Percentiles rank a stretch among this genome's conserved stretches.
Evolutionary conservation across 2,113 vertebrate genomes (phyloP).

Genomic region (Prochilodus magdalenae): DNA sequence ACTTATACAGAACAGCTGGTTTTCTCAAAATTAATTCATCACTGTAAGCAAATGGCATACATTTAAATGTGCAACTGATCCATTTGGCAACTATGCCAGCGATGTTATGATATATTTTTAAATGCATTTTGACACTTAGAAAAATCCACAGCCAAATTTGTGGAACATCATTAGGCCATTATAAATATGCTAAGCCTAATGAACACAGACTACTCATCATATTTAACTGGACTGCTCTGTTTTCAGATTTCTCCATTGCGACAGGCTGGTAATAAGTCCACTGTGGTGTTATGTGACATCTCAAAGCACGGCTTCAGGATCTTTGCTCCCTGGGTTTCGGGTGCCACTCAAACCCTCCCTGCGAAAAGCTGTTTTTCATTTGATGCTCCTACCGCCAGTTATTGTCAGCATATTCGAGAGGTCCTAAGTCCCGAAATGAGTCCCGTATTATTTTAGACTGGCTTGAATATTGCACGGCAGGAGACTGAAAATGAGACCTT

Average conservation of each 20-base stretch:
- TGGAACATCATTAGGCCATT: slow-evolving; percentile 29
- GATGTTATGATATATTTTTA: slow-evolving; percentile 50
- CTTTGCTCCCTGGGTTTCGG: slow-evolving; percentile 66
- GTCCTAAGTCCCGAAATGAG: slow-evolving; percentile 81
- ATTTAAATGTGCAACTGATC: slow-evolving; percentile 47
- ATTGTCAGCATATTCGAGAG: slow-evolving; percentile 81
- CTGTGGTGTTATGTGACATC: slow-evolving; percentile 70
- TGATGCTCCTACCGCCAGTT: slow-evolving; percentile 76
- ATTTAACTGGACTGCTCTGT: slow-evolving; percentile 21
- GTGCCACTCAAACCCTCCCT: slow-evolving; percentile 67
- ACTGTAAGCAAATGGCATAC: slow-evolving; percentile 45
- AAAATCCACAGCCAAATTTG: slow-evolving; percentile 40
- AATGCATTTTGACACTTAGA: slow-evolving; percentile 40
- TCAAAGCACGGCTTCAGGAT: slow-evolving; percentile 69
- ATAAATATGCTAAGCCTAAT: slow-evolving; percentile 24
- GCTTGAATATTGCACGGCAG: slow-evolving; percentile 80
- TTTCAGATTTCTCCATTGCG: slow-evolving; percentile 10
- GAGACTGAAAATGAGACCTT: slow-evolving; percentile 83
- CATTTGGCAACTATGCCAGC: slow-evolving; percentile 45
- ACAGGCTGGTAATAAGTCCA: slow-evolving; percentile 61
- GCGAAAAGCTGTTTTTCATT: slow-evolving; percentile 80
- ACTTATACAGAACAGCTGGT: slow-evolving; percentile 52
- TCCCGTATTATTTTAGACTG: slow-evolving; percentile 82
- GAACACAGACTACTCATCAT: slow-evolving; percentile 29
- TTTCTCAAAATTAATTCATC: slow-evolving; percentile 53